Evolutionary conservation across 2,113 vertebrate species (phyloP), one percentile per base, ranked within the genome.

Genomic region (Rallus limicola): DNA sequence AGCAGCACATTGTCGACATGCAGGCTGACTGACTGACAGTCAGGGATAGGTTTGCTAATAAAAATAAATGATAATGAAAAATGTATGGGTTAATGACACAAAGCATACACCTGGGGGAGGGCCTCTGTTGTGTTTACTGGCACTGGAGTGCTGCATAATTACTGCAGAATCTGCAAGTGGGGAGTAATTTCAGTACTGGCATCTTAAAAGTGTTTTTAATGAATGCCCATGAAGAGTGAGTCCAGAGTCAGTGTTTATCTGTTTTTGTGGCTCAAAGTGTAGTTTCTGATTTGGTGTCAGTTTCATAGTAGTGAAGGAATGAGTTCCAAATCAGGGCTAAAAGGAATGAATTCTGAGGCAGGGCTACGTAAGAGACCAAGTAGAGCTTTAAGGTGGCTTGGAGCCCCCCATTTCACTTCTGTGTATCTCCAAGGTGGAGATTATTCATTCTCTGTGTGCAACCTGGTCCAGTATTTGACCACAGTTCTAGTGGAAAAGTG

Each of bases 11-110:
- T 90, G 67, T 87, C 56, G 90, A 40, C 18, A 20, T 23, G 44
- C 25, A 64, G 42, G 34, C 84, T 89, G 74, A 14, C 56, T 82
- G 81, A 88, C 34, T 90, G 82, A 29, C 63, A 88, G 56, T 65
- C 44, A 86, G 31, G 56, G 23, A 16, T 48, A 84, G 16, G 28
- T 62, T 84, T 81, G 44, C 58, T 88, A 88, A 91, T 76, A 95
- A 92, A 95, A 94, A 86, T 53, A 90, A 88, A 86, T 38, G 0
- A 60, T 90, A 67, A 91, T 86, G 64, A 84, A 90, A 94, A 95
- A 72, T 50, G 55, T 69, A 86, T 0, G 6, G 20, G 10, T 75
- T 85, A 68, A 46, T 86, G 82, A 42, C 67, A 80, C 18, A 71
- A 87, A 82, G 19, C 28, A 15, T 0, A 67, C 55, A 44, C 16